Evolutionary conservation across 1,140 invertebrate species (phyloP).

Genomic region (Chironomus tepperi): DNA sequence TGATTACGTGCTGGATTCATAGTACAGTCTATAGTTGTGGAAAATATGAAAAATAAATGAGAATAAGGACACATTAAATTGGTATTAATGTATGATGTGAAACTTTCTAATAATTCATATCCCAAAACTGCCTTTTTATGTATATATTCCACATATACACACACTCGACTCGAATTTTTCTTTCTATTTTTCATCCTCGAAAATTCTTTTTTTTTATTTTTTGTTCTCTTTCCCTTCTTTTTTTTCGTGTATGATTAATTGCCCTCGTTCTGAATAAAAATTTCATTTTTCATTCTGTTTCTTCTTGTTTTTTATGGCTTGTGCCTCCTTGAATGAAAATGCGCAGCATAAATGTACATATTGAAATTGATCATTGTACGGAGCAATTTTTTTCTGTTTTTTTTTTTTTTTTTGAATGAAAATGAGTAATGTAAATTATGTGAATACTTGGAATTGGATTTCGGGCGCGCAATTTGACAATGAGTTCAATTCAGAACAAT

Average conservation of each 20-base stretch:
- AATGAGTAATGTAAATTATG: no score
- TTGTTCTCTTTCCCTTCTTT: no score
- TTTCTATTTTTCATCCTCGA: no score
- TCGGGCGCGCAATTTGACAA: no score
- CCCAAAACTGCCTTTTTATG: background rate
- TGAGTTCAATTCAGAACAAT: no score
- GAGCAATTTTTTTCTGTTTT: no score
- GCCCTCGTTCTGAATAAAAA: slow-evolving; percentile 12
- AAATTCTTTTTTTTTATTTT: background rate
- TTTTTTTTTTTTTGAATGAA: no score
- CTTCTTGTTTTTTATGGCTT: background rate
- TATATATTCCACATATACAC: background rate
- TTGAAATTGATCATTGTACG: no score
- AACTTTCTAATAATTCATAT: background rate
- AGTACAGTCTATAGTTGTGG: no score
- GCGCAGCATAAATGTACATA: background rate
- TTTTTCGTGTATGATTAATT: background rate
- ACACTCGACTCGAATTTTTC: background rate
- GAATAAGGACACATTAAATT: slow-evolving; percentile 17
- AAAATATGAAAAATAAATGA: background rate
- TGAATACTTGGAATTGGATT: no score
- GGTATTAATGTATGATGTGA: slow-evolving; percentile 13
- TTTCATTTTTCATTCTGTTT: slow-evolving; percentile 9
- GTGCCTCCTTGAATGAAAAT: background rate
- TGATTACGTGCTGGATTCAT: background rate